These are phyloP conservation scores for Cryptoprocta ferox DNA, from an alignment of 2,797 vertebrate species.

Conservation along the genomic window DNA sequence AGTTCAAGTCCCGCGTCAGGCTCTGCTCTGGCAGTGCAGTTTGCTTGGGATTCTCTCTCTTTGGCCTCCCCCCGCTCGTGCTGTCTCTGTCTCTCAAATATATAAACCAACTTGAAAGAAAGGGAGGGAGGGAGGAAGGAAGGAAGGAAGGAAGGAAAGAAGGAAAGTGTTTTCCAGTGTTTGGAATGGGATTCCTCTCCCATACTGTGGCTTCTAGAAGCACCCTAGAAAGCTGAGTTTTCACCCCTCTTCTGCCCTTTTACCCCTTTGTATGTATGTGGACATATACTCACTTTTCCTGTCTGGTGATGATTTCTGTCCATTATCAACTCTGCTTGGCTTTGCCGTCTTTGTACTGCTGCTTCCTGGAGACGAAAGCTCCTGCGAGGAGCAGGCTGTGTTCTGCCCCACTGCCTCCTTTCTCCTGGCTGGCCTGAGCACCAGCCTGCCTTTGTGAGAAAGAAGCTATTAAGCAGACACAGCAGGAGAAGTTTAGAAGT, in stretches of 20 bases:
- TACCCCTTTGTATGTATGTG: background rate
- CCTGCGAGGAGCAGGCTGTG: conserved; percentile 35
- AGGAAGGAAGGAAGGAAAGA: background rate
- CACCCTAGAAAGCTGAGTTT: background rate
- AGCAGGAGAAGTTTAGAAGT: conserved; percentile 65
- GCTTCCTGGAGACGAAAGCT: conserved; percentile 3
- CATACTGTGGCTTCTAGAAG: background rate
- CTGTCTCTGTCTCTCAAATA: no score
- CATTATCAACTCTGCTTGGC: background rate
- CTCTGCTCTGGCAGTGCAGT: no score
- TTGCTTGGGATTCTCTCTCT: no score
- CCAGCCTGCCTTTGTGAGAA: conserved; percentile 54
- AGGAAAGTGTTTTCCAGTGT: background rate
- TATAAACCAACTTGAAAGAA: no score
- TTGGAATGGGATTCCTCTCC: background rate
- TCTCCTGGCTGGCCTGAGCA: conserved; percentile 15
- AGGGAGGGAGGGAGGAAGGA: no score
- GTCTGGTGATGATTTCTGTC: background rate
- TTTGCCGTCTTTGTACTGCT: background rate
- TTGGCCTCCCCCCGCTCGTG: no score
- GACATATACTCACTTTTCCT: background rate
- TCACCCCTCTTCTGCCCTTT: background rate
- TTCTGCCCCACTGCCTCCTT: conserved; percentile 65
- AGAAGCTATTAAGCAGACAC: conserved; percentile 65
- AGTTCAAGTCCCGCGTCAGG: no score